Percentiles rank a stretch among this genome's conserved stretches.
Conservation (phyloP, 1,140 invertebrate species). For the Camponotus pennsylvanicus region DNA sequence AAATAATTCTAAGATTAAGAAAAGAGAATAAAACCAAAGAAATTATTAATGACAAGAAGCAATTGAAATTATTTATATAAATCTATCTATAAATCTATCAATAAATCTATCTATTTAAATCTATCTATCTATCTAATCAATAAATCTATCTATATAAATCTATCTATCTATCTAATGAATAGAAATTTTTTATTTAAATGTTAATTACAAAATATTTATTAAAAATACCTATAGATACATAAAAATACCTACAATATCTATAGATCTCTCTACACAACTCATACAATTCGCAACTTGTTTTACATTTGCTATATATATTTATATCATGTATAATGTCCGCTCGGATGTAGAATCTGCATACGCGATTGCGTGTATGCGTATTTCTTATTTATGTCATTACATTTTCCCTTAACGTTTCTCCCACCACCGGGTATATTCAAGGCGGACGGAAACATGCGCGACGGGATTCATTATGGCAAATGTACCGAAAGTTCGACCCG, state of each 20-base stretch:
- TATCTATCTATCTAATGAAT: not conserved
- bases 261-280: not conserved
- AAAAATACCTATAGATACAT: no score
- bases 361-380: not conserved
- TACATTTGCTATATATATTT: not conserved
- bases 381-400: constrained; percentile 46
- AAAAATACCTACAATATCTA: no score
- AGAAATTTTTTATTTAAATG: not conserved
- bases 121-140: no score
- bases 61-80: no score
- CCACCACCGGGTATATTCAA: not conserved
- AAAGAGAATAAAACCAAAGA: no score
- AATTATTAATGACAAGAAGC: no score
- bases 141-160: no score
- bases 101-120: no score
- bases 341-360: not conserved
- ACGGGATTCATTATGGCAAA: constrained; percentile 75
- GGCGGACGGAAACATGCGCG: constrained; percentile 13
- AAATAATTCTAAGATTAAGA: no score
- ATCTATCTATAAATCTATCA: no score
- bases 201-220: constrained; percentile 10
- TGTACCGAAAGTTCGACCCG: constrained; percentile 38
- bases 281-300: not conserved
- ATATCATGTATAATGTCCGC: not conserved
- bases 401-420: constrained; percentile 16